Base-by-base conservation (phyloP, 1,140 invertebrate genomes). In the Asbolus verrucosus region DNA sequence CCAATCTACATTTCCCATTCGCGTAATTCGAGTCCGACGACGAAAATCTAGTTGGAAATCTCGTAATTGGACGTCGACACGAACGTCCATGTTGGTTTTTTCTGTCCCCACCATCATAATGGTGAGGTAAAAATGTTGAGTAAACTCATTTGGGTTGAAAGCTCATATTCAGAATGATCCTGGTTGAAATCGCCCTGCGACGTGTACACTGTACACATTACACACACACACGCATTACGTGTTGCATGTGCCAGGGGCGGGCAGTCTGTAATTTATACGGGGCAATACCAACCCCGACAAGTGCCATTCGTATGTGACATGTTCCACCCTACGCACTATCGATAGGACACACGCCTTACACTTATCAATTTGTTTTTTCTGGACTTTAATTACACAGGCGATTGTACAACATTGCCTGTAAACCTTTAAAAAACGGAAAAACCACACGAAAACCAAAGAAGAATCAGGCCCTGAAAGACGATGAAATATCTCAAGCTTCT, bases 1-100 rank as follows among this genome's bases (percentile, higher is more conserved):
- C 21, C 46, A 54, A 54, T 54, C 27, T 54, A 54, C 46, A 54
- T 54, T 54, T 54, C 46, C 46, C 46, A 54, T 24, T 54, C 46
- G 46, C 24, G 46, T 54, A 19, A 54, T 24, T 54, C 46, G 46
- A 54, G 46, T 54, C 46, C 19, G 19, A 24, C 46, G 46, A 27
- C 46, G 9, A 54, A 54, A 54, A 54, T 54, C 21, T 54, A 54
- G 46, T 54, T 21, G 43, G 11, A 11, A n/a, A 50, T 50, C 43
- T 50, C 8, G 9, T 54, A 54, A 54, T 54, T 54, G 46, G 21
- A 21, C n/a, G n/a, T 11, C 9, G 21, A 24, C 46, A 54, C 46
- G 46, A 54, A 54, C 19, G 18, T n/a, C 19, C 15, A 0, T 6
- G 43, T 4, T 4, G 33, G 5, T 36, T 21, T 21, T 14, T 27